Evolutionary conservation across 92 coral and sea anemone genomes (phyloP).

Genomic region (Epizoanthus stellaris): DNA sequence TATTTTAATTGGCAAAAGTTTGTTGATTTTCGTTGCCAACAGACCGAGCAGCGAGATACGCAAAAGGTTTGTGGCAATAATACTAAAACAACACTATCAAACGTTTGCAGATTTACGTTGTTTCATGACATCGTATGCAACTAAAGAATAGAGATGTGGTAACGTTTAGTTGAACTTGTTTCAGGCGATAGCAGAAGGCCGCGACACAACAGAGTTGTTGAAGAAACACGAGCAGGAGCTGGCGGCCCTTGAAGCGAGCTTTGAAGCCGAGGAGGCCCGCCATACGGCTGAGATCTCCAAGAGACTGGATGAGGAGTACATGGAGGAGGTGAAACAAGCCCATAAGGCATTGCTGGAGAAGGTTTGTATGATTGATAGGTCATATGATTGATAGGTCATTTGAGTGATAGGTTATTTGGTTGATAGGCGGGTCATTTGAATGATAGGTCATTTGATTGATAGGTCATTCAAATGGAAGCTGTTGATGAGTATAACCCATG

Average conservation of each 20-base stretch:
- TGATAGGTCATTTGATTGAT: not conserved
- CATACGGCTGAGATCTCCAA: conserved; percentile 81
- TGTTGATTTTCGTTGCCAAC: too few relatives aligned
- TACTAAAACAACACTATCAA: too few relatives aligned
- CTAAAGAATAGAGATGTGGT: not conserved
- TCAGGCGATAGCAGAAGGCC: conserved; percentile 93
- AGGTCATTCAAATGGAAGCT: not conserved
- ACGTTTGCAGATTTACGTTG: too few relatives aligned
- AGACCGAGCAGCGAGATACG: too few relatives aligned
- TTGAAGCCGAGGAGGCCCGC: conserved; percentile 90
- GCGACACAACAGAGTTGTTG: conserved; percentile 71
- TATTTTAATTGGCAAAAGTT: too few relatives aligned
- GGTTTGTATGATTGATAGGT: conserved; percentile 53
- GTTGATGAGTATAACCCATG: too few relatives aligned
- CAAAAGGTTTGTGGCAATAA: too few relatives aligned
- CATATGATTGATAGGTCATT: not conserved
- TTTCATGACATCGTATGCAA: not conserved
- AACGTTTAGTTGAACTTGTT: not conserved
- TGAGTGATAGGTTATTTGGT: not conserved
- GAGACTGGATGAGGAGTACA: conserved; percentile 81
- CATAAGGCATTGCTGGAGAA: conserved; percentile 87
- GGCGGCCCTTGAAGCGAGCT: conserved; percentile 83
- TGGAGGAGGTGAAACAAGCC: conserved; percentile 80
- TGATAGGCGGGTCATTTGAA: not conserved
- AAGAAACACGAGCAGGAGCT: conserved; percentile 82